Conservation (phyloP, 2,888 invertebrate genomes). For the Lasius fuliginosus region DNA sequence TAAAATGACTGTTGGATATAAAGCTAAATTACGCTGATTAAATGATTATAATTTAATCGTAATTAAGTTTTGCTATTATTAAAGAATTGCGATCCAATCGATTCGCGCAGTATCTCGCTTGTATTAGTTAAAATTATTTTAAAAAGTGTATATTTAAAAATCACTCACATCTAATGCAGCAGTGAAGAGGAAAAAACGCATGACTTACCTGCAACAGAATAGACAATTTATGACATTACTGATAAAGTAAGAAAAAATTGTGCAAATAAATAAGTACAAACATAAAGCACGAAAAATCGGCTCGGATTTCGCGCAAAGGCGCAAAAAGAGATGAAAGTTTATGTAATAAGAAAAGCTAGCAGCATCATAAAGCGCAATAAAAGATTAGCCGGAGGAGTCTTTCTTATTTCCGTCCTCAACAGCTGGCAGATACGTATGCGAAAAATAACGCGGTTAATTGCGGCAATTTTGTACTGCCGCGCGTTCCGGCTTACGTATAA, state of each 20-base stretch:
- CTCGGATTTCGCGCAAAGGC: slow-evolving; percentile 9
- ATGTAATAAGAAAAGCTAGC: neutral
- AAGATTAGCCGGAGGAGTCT: neutral
- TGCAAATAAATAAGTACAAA: neutral
- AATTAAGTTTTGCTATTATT: neutral
- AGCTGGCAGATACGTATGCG: neutral
- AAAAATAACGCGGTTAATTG: slow-evolving; percentile 18
- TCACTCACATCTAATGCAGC: slow-evolving; percentile 6
- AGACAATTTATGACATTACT: neutral
- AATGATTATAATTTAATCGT: neutral
- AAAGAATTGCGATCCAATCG: neutral
- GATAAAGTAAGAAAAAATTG: neutral
- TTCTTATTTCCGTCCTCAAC: slow-evolving; percentile 1
- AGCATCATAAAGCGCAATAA: slow-evolving; percentile 16
- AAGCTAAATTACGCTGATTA: neutral
- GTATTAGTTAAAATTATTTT: neutral
- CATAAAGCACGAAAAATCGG: neutral
- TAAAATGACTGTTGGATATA: neutral
- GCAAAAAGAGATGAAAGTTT: slow-evolving; percentile 47
- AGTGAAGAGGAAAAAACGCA: neutral
- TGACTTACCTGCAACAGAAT: slow-evolving; percentile 69
- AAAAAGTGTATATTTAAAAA: neutral
- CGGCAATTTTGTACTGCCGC: slow-evolving; percentile 3
- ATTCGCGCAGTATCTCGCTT: neutral
- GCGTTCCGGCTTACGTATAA: neutral